Conservation (phyloP, 2,888 invertebrate genomes). For the Uloborus plumipes region DNA sequence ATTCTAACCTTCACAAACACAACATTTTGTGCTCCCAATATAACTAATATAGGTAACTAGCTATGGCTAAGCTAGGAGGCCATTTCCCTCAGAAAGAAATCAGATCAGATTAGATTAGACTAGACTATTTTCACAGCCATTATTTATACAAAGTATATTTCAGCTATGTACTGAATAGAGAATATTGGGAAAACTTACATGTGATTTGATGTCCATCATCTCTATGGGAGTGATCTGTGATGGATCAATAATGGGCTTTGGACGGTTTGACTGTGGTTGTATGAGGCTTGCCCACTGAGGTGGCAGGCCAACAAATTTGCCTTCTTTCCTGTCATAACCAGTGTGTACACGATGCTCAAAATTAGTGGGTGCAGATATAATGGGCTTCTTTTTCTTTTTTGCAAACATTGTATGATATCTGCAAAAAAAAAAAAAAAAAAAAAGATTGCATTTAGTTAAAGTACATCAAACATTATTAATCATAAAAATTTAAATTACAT, state of each 20-base stretch:
- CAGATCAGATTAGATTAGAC: no score
- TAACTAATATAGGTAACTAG: no score
- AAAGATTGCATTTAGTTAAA: background rate
- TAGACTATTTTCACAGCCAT: no score
- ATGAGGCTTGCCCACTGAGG: slow-evolving; percentile 94
- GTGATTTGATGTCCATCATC: slow-evolving; percentile 84
- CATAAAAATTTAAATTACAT: slow-evolving; percentile 1
- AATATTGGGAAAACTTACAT: slow-evolving; percentile 67
- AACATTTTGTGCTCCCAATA: no score
- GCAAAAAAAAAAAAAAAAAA: no score
- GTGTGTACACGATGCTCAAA: slow-evolving; percentile 99
- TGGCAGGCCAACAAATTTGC: slow-evolving; percentile 87
- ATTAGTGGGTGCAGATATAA: slow-evolving; percentile 96
- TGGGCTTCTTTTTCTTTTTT: slow-evolving; percentile 96
- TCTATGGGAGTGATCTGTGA: slow-evolving; percentile 97
- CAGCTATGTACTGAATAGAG: no score
- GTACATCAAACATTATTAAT: background rate
- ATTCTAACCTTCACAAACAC: no score
- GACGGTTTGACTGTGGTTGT: slow-evolving; percentile 87
- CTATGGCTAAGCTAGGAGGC: no score
- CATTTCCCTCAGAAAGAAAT: no score
- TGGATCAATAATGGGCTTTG: slow-evolving; percentile 93
- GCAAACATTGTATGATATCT: slow-evolving; percentile 80
- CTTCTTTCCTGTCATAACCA: slow-evolving; percentile 95
- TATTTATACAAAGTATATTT: no score